A percentile compares a stretch with the other conserved stretches of the same genome.
These are phyloP conservation scores for Chesias legatella DNA, from an alignment of 2,888 invertebrate genomes.

Conservation along the genomic window DNA sequence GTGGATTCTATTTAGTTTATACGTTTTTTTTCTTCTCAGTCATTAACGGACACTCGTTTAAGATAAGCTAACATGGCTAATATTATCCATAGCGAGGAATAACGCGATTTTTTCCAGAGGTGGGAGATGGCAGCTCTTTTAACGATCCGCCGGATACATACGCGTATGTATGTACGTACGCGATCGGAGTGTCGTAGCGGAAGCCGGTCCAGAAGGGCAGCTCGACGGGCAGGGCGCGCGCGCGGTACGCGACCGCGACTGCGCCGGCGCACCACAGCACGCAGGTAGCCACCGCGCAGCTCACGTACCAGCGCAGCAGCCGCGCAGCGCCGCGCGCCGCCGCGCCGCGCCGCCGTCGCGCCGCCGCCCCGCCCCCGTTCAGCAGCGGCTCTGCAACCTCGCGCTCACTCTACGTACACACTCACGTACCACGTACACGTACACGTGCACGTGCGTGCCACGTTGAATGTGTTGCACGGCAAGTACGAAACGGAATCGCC, in stretches of 20 bases:
- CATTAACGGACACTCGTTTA: too few species aligned
- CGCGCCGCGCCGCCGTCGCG: conserved; percentile 3
- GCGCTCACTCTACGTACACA: neutral
- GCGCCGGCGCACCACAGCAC: conserved; percentile 48
- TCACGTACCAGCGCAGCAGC: conserved; percentile 31
- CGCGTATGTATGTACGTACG: neutral
- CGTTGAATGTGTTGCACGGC: too few species aligned
- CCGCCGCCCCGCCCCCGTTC: conserved; percentile 17
- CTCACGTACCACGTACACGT: too few species aligned
- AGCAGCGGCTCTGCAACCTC: conserved; percentile 30
- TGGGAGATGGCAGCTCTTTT: too few species aligned
- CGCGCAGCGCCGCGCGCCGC: conserved; percentile 32
- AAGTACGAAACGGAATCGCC: too few species aligned
- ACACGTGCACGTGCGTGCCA: too few species aligned
- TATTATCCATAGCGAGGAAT: too few species aligned
- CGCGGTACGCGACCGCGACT: conserved; percentile 37
- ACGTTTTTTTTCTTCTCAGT: too few species aligned
- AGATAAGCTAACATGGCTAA: too few species aligned
- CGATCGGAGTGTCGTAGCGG: conserved; percentile 23
- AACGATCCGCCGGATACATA: too few species aligned
- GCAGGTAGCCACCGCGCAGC: conserved; percentile 52
- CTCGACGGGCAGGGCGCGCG: conserved; percentile 34
- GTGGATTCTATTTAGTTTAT: too few species aligned
- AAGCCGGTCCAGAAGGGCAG: conserved; percentile 39
- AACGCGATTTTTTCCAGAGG: too few species aligned